These are phyloP conservation scores for Gymnocephalus cernua DNA, from an alignment of 2,113 vertebrate genomes.

Conservation along the genomic window DNA sequence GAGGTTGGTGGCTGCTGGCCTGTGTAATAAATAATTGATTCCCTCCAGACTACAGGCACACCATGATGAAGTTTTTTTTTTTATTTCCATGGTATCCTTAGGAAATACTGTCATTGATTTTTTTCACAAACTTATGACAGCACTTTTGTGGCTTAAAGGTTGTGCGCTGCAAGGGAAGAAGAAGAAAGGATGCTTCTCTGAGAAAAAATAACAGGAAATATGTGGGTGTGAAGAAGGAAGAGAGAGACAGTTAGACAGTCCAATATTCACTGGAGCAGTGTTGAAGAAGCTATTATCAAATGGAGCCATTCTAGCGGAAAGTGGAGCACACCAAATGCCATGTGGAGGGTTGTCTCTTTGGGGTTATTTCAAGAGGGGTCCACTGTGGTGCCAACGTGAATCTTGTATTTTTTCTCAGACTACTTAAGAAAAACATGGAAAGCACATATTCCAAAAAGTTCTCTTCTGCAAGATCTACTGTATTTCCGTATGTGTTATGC, in stretches of 20 bases:
- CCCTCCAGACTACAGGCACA: conserved; percentile 55
- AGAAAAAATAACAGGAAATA: conserved; percentile 4
- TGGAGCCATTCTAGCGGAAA: conserved; percentile 57
- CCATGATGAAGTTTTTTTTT: conserved; percentile 68
- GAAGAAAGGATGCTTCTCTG: conserved; percentile 15
- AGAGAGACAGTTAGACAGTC: conserved; percentile 4
- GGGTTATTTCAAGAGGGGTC: conserved; percentile 31
- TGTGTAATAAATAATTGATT: conserved; percentile 80
- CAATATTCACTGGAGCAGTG: conserved; percentile 33
- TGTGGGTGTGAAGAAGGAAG: conserved; percentile 22
- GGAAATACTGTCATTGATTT: conserved; percentile 69
- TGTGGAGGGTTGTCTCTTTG: conserved; percentile 35
- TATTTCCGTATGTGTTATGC: conserved; percentile 24
- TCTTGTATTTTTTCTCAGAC: conserved; percentile 9
- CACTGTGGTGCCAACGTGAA: neutral
- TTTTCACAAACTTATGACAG: conserved; percentile 41
- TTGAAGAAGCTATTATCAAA: conserved; percentile 48
- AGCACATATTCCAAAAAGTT: conserved; percentile 5
- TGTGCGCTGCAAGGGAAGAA: conserved; percentile 5
- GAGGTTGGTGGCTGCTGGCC: conserved; percentile 51
- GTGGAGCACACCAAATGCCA: conserved; percentile 40
- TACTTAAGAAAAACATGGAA: conserved; percentile 15
- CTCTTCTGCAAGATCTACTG: neutral
- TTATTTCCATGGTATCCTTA: conserved; percentile 56
- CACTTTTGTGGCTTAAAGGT: conserved; percentile 49